Evolutionary conservation across 2,113 vertebrate species (phyloP), one percentile per base, ranked within the genome.

Genomic region (Rhinoderma darwinii): DNA sequence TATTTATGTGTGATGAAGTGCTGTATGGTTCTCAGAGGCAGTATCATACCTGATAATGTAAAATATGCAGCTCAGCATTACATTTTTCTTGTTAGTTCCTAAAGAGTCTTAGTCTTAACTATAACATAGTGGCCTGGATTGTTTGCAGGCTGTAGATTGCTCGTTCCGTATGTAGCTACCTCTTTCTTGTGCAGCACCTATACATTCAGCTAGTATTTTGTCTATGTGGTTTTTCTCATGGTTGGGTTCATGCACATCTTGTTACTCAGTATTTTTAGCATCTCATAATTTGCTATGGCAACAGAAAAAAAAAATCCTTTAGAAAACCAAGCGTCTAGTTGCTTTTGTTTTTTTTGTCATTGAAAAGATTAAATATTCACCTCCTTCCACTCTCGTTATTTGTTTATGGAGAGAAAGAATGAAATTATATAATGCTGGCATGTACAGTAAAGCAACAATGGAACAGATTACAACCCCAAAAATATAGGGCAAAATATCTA

Each of bases 231-330:
- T 39, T 22, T 35, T 72, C 81, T 44, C 44, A 0, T 43, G 27
- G 25, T 10, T 43, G 27, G 41, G 41, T 59, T 73, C 20, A 56
- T 59, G 82, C 51, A 73, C 82, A 83, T 47, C 68, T 51, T 47
- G 82, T 70, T 35, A 41, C 41, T 51, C 35, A 39, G 63, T 84
- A 84, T 84, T 74, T 84, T 84, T 84, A 84, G 68, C 50, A 73
- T 37, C 30, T 84, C 27, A 11, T 14, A 56, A 37, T 84, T 84
- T 84, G 68, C 82, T 84, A 84, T 84, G 82, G 82, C 82, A 84
- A 84, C 82, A 84, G 82, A 72, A 72, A 39, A 72, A 68, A 68
- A 72, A 18, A 70, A 25, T 72, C 35, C 74, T 50, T 50, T 18
- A 50, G 74, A 76, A 50, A 50, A 17, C 7, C 3, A 1, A 30